These are phyloP conservation scores for Chrysochloris asiatica DNA, from an alignment of 2,113 vertebrate genomes.

Conservation along the genomic window DNA sequence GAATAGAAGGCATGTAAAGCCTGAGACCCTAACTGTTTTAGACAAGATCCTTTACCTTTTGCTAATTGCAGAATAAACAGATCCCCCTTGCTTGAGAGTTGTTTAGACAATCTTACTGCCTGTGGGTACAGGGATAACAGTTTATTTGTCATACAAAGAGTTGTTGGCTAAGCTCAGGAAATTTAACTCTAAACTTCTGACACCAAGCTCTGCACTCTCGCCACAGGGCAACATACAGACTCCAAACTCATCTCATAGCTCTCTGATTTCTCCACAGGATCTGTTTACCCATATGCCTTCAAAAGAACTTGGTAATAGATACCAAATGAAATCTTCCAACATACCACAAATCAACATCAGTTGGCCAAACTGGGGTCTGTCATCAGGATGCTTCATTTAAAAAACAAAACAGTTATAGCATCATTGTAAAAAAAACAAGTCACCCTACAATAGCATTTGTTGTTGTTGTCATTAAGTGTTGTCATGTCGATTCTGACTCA, in stretches of 20 bases:
- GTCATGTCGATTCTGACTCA: too few relatives aligned
- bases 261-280: background rate
- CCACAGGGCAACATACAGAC: background rate
- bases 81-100: background rate
- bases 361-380: conserved; percentile 14
- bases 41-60: conserved; percentile 62
- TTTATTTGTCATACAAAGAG: conserved; percentile 58
- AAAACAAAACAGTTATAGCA: background rate
- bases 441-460: too few relatives aligned
- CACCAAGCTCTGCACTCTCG: conserved; percentile 34
- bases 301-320: background rate
- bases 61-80: conserved; percentile 71
- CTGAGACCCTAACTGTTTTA: conserved; percentile 47
- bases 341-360: conserved; percentile 12
- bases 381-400: background rate
- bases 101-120: conserved; percentile 48
- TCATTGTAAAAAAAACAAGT: too few relatives aligned
- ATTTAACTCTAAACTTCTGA: conserved; percentile 71
- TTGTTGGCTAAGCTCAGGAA: conserved; percentile 62
- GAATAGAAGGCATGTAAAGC: background rate
- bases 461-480: too few relatives aligned
- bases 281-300: background rate
- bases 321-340: conserved; percentile 50
- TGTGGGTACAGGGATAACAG: background rate
- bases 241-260: background rate